Evolutionary conservation across 2,888 invertebrate genomes (phyloP).

Genomic region (Nephrotoma appendiculata): DNA sequence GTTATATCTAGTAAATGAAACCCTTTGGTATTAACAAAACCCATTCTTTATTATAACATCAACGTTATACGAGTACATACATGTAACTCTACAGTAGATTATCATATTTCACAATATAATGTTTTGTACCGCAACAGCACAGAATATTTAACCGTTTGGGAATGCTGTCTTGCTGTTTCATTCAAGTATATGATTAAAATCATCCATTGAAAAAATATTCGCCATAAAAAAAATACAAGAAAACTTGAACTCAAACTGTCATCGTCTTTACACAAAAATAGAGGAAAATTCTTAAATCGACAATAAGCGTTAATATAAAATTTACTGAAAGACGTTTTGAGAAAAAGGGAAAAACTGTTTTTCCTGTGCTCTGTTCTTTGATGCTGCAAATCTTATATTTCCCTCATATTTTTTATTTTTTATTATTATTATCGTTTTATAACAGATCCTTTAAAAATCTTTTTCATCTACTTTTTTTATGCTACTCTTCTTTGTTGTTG

Average conservation of each 20-base stretch:
- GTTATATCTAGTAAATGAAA: too few relatives aligned
- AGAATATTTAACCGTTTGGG: not conserved
- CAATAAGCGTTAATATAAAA: not conserved
- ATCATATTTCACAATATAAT: not conserved
- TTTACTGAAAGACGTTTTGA: not conserved
- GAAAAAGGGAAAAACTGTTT: not conserved
- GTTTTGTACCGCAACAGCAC: not conserved
- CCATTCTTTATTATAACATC: too few relatives aligned
- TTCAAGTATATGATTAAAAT: not conserved
- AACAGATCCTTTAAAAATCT: not conserved
- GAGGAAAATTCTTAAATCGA: not conserved
- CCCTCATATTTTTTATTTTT: not conserved
- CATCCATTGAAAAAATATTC: not conserved
- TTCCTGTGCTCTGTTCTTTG: not conserved
- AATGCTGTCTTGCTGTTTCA: not conserved
- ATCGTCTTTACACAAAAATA: not conserved
- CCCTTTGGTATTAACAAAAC: too few relatives aligned
- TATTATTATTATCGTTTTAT: not conserved
- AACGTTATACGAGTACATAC: too few relatives aligned
- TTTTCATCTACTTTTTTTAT: not conserved
- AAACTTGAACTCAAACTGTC: not conserved
- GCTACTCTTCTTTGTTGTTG: not conserved
- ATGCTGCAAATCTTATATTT: not conserved
- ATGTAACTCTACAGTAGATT: not conserved
- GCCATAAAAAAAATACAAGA: not conserved